Conservation (phyloP, 2,888 invertebrate genomes). For the Eudasyphora cyanicolor region DNA sequence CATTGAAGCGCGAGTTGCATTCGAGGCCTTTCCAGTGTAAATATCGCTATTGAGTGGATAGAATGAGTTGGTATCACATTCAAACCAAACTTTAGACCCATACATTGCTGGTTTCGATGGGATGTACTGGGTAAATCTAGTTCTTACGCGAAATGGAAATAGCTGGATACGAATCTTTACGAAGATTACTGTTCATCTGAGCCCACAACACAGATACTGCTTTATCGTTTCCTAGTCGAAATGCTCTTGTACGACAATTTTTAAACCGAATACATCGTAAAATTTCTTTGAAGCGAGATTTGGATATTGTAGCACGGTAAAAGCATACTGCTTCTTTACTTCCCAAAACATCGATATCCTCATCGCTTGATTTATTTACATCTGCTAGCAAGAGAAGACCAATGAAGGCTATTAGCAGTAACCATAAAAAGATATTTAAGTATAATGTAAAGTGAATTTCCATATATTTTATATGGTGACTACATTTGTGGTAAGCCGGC, state of each 20-base stretch:
- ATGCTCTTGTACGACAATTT: not conserved
- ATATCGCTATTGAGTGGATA: constrained; percentile 36
- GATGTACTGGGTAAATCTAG: constrained; percentile 5
- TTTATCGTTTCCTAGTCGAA: not conserved
- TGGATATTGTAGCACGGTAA: constrained; percentile 9
- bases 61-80: constrained; percentile 47
- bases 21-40: constrained; percentile 3
- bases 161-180: not conserved
- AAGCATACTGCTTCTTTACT: not conserved
- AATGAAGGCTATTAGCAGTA: not conserved
- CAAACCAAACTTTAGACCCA: too few relatives aligned
- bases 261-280: constrained; percentile 14
- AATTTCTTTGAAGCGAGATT: not conserved
- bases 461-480: too few relatives aligned
- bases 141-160: constrained; percentile 32
- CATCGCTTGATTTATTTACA: constrained; percentile 9
- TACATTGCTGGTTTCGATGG: constrained; percentile 3
- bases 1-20: not conserved
- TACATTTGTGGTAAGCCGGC: too few relatives aligned
- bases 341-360: not conserved
- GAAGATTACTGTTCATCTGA: constrained; percentile 13
- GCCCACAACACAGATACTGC: constrained; percentile 2
- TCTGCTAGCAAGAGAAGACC: not conserved
- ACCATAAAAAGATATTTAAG: too few relatives aligned
- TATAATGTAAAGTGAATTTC: too few relatives aligned